These are phyloP conservation scores for Pteropus alecto DNA, from an alignment of 2,113 vertebrate species.

Conservation along the genomic window DNA sequence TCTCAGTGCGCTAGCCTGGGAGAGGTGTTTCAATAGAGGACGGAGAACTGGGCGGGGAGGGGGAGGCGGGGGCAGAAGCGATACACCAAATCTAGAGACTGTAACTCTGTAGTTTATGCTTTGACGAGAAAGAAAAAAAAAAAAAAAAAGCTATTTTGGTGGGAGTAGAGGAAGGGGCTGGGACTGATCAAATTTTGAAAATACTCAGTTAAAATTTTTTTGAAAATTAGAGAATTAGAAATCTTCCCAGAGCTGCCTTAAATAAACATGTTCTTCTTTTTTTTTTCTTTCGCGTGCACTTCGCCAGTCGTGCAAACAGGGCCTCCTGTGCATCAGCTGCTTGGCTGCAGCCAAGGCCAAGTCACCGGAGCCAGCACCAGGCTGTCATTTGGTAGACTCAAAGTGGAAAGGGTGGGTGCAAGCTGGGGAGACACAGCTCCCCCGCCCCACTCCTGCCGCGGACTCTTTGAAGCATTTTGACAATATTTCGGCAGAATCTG, in stretches of 20 bases:
- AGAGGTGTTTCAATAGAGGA: slow-evolving; percentile 65
- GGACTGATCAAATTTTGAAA: slow-evolving; percentile 68
- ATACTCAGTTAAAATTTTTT: slow-evolving; percentile 29
- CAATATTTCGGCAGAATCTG: slow-evolving; percentile 60
- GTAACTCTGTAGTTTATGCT: slow-evolving; percentile 68
- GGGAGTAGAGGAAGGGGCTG: slow-evolving; percentile 50
- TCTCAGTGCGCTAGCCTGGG: slow-evolving; percentile 29
- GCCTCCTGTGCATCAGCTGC: slow-evolving; percentile 82
- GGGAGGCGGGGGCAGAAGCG: slow-evolving; percentile 67
- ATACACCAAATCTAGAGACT: slow-evolving; percentile 35
- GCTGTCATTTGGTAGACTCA: slow-evolving; percentile 73
- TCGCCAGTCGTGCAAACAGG: slow-evolving; percentile 36
- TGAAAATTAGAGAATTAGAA: slow-evolving; percentile 3
- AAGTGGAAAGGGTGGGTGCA: slow-evolving; percentile 35
- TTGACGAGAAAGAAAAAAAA: slow-evolving; percentile 10
- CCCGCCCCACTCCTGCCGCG: slow-evolving; percentile 34
- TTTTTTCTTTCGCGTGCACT: slow-evolving; percentile 44
- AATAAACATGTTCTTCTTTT: background rate
- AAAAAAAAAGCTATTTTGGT: background rate
- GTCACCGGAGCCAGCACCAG: slow-evolving; percentile 57
- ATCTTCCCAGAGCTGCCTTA: background rate
- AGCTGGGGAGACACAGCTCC: slow-evolving; percentile 32
- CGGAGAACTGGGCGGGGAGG: slow-evolving; percentile 36
- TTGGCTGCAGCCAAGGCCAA: slow-evolving; percentile 83
- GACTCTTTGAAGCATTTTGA: slow-evolving; percentile 61